Evolutionary conservation across 1,140 invertebrate species (phyloP), one percentile per base, ranked within the genome.

Genomic region (Neuroterus valhalla): DNA sequence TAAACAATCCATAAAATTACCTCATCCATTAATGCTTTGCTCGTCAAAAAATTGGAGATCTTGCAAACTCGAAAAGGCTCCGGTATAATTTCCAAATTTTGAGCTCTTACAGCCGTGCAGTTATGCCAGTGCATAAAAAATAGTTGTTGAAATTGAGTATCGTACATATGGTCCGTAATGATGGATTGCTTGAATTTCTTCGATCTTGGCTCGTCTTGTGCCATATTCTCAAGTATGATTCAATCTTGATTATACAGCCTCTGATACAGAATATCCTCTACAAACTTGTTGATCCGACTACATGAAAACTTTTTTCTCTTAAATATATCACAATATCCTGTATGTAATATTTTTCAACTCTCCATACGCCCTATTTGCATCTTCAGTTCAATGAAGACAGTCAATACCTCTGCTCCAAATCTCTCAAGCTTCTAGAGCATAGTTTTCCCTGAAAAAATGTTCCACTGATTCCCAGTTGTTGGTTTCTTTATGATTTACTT

Each of bases 1-100:
- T 19, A 50, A 21, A 21, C 6, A 50, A 50, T 8, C 10, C 2
- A 48, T 48, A 8, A 17, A 50, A 50, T 62, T 62, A 62, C 55
- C 55, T 93, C 91, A 26, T 92, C 89, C 68, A 93, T 89, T 42
- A 93, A 90, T 15, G 89, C 84, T 0, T 88, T 75, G 72, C 91
- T 90, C 2, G 85, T 85, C 15, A 94, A 74, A 73, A 94, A 91
- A 80, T 94, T 90, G 17, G 92, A 90, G 38, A 94, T 83, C 15
- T 91, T 89, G 72, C 92, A 93, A 1, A 93, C 77, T 73, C 91
- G 88, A 78, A 91, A 93, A 0, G 92, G 92, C 23, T 90, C 78
- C 0, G 79, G 75, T 55, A 90, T 88, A 0, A 92, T 45, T 75
- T 90, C 86, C 12, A 91, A 38, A 43, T 87, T 73, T 5, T 85